Evolutionary conservation across 1,140 invertebrate genomes (phyloP), one percentile per base, ranked within the genome.

Genomic region (Achatina immaculata): DNA sequence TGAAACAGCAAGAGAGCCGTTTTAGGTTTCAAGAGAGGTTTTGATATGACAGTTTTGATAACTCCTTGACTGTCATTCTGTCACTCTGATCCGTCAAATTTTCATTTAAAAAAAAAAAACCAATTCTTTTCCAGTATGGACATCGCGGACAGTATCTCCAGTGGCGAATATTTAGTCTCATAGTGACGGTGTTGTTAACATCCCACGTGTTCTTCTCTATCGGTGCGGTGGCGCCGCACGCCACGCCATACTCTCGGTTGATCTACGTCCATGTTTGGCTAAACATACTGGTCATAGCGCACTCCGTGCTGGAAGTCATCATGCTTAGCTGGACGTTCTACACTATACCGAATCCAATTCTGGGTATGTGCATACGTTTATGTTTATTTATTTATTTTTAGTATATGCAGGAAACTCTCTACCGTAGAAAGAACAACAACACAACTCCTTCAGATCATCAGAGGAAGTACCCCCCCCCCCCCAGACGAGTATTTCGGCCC

Each of bases 201-300:
- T 14, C 38, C 7, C n/a, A 73, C 71, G 28, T 73, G 21, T 73
- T n/a, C 43, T 48, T 28, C 24, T 19, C 71, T n/a, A 19, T 2
- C 2, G 19, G 48, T 34, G 19, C 19, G 2, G 28, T 14, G 2
- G 3, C 6, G 2, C 42, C 71, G 14, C 1, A 2, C 1, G 31
- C 28, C 42, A 45, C 71, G 0, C 42, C 43, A 7, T 43, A 11
- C 24, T 43, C 71, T 2, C 1, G 21, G 6, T 73, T 73, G 42
- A 34, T 28, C 34, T 73, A 73, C 43, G 48, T 73, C 3, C 71
- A 73, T 43, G 19, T 24, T 7, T 73, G 71, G 71, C 43, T 73
- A 0, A 6, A 0, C 7, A 7, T 48, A 48, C 71, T 73, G 3
- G 9, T 48, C 71, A 48, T 48, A 1, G 1, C 24, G 11, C 43